Base-by-base conservation (phyloP, 2,888 invertebrate species). In the Oxyteleia sp. region DNA sequence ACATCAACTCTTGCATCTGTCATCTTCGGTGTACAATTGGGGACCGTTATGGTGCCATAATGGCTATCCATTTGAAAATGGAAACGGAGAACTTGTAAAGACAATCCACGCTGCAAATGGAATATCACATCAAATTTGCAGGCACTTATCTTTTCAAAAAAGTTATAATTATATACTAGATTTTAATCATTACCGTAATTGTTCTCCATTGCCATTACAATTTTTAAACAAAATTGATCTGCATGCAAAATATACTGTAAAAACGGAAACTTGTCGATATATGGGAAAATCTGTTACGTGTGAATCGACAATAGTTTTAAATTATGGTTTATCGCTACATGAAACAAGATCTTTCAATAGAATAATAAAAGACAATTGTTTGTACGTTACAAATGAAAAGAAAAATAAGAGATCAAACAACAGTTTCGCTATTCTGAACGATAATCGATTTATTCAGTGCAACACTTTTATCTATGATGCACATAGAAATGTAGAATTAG, bases 21-120 rank as follows among this genome's bases (percentile, higher is more conserved):
- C 23, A 23, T 4, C 23, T 2, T 49, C 23, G 2, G 49, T 49
- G 1, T 49, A 49, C 11, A 23, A 49, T 49, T 49, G 49, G 43
- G 43, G 43, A 16, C 43, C 43, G 7, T 16, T 45, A 7, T 45
- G 43, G 43, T 45, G 18, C 16, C 43, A 45, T 45, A 45, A 45
- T 16, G 43, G 43, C 4, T 41, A 41, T 7, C 41, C 41, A 41
- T 41, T 47, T n/a, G n/a, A n/a, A n/a, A n/a, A n/a, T n/a, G n/a
- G n/a, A n/a, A n/a, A n/a, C n/a, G n/a, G n/a, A n/a, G 47, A 20
- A 20, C 8, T 47, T 20, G 1, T 47, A 20, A 47, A 18, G 20
- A 1, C 20, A 11, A 18, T 47, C 11, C 47, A 47, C 11, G 47
- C 47, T 8, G 47, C 47, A 11, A 47, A 47, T 20, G 47, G 47